Evolutionary conservation across 2,797 vertebrate species (phyloP).

Genomic region (Lepilemur septentrionalis): DNA sequence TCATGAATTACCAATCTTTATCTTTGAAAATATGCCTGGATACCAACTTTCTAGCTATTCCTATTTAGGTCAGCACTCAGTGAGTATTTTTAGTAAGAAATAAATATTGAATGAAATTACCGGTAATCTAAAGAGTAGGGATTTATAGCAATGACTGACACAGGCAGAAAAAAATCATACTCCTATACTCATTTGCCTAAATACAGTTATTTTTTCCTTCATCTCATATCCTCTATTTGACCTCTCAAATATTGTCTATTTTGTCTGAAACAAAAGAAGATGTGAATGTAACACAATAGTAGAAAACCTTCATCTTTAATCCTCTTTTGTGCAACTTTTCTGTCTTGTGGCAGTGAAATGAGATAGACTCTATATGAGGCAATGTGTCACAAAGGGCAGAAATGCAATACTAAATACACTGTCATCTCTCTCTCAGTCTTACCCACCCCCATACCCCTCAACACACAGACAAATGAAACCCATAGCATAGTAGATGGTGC

Average conservation of each 20-base stretch:
- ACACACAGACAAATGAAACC: not conserved
- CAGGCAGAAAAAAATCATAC: not conserved
- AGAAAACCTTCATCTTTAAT: not conserved
- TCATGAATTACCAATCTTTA: not conserved
- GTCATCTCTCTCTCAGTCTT: not conserved
- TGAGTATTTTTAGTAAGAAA: not conserved
- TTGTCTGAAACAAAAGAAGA: not conserved
- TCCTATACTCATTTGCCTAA: not conserved
- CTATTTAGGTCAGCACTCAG: not conserved
- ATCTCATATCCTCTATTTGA: not conserved
- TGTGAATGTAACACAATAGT: not conserved
- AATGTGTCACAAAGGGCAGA: conserved; percentile 48
- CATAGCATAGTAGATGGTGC: not conserved
- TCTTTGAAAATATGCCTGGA: not conserved
- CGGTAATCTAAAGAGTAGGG: not conserved
- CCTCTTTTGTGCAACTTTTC: not conserved
- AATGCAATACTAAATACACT: conserved; percentile 42
- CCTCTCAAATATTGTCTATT: not conserved
- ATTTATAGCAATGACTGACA: not conserved
- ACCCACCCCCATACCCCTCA: not conserved
- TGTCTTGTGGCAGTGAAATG: not conserved
- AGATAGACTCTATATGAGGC: conserved; percentile 1
- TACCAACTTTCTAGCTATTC: not conserved
- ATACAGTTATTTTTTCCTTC: not conserved
- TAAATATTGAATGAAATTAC: not conserved